Base-by-base conservation (phyloP, 2,797 vertebrate genomes). In the Eulemur coronatus region DNA sequence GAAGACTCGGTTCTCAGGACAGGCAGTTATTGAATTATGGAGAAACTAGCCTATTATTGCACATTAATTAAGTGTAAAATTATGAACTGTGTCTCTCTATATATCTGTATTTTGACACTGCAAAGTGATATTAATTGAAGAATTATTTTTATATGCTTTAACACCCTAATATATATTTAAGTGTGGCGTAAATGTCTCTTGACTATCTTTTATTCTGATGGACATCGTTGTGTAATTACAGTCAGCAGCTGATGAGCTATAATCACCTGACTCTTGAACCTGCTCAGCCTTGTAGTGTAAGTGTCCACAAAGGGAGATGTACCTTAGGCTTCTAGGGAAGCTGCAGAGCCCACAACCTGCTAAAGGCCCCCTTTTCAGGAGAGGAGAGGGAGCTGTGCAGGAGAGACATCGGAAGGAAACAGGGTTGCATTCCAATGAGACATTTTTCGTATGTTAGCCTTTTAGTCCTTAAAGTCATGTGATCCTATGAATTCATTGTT, bases 11-110 rank as follows among this genome's bases (percentile, higher is more conserved):
- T 65, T 86, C 84, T 93, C 61, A 67, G 7, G 26, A 84, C 8
- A 26, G 76, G 81, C 63, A 84, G 33, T 90, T 50, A 90, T 69
- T 69, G 46, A 81, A 69, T 93, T 88, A 79, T 33, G n/a, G 33
- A 88, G 72, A 91, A 91, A 76, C 30, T 79, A 96, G 33, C 22
- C 35, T 70, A 70, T 95, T 84, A 94, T 14, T 81, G 50, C 17
- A 75, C 72, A 88, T 95, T 94, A 94, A 97, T 97, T 95, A 97
- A 80, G 79, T 85, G 7, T 59, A 96, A 94, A 97, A 94, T 92
- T 91, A 93, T 94, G 80, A 95, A 88, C n/a, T 73, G 17, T 82
- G 17, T 33, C 87, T 93, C 20, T 76, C 50, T 72, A 2, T 84
- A 18, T 88, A 79, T 82, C 82, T 95, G 35, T 55, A 84, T 76